phyloP scores from a whole-genome alignment of 2,113 vertebrate genomes.

The Setophaga kirtlandii region DNA sequence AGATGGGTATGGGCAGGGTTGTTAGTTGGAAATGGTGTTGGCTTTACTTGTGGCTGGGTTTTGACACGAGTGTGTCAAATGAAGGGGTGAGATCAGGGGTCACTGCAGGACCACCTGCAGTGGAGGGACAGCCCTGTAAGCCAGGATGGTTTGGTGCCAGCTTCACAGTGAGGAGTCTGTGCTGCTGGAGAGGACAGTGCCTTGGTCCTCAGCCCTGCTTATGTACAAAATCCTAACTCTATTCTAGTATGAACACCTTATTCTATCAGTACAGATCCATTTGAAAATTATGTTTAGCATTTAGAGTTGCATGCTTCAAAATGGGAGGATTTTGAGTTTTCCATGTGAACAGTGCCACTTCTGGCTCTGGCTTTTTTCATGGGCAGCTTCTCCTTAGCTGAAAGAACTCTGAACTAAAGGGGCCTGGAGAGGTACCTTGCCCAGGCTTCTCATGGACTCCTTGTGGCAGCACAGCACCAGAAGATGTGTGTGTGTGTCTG shows the following conservation, averaged over 20 bases:
- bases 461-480: background rate
- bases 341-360: background rate
- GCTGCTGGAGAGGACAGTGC: background rate
- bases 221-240: background rate
- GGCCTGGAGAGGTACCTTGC: background rate
- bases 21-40: fast-evolving
- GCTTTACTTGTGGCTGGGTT: background rate
- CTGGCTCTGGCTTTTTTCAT: background rate
- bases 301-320: background rate
- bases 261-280: background rate
- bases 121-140: fast-evolving
- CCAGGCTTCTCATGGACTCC: background rate
- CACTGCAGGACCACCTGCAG: background rate
- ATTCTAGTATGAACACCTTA: background rate
- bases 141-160: background rate
- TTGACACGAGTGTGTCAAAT: fast-evolving
- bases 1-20: fast-evolving
- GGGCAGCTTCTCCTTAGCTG: background rate
- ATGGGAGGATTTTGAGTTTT: background rate
- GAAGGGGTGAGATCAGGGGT: background rate
- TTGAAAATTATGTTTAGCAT: background rate
- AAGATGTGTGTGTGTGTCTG: background rate
- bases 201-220: background rate
- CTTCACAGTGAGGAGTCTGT: background rate
- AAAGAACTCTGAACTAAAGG: background rate